Percentiles rank a stretch among this genome's conserved stretches.
phyloP scores from a whole-genome alignment of 2,113 vertebrate genomes.

The Agapornis roseicollis region DNA sequence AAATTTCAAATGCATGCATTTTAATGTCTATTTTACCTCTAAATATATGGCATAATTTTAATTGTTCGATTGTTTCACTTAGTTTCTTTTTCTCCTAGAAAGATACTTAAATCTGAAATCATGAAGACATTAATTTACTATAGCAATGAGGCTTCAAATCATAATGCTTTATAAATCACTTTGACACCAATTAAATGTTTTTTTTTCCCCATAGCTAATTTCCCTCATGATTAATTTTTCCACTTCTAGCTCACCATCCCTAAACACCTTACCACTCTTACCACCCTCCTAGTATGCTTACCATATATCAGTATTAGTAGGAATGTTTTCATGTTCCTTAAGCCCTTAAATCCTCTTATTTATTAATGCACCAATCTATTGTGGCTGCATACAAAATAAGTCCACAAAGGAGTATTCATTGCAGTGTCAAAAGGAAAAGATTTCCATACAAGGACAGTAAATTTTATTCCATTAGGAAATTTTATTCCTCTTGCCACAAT shows the following conservation, averaged over 20 bases:
- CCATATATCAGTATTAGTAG: not conserved
- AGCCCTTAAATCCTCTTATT: not conserved
- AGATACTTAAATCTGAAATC: not conserved
- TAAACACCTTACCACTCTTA: accelerated
- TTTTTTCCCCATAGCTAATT: not conserved
- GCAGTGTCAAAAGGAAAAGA: not conserved
- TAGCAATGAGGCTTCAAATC: not conserved
- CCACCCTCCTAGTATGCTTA: not conserved
- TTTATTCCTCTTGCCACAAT: not conserved
- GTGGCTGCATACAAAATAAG: not conserved
- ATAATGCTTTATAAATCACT: not conserved
- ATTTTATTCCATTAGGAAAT: not conserved
- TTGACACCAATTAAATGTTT: not conserved
- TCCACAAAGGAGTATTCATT: not conserved
- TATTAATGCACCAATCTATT: not conserved
- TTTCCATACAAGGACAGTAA: not conserved
- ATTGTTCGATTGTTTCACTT: not conserved
- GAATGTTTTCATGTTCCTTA: not conserved
- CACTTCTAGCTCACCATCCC: not conserved
- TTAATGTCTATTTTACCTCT: not conserved
- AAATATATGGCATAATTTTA: not conserved
- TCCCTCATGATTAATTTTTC: not conserved
- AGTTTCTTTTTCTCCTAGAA: not conserved
- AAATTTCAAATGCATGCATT: not conserved
- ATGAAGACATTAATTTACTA: not conserved